A percentile compares a stretch with the other conserved stretches of the same genome.
Evolutionary conservation across 1,140 invertebrate genomes (phyloP).

Genomic region (Pollicipes pollicipes): DNA sequence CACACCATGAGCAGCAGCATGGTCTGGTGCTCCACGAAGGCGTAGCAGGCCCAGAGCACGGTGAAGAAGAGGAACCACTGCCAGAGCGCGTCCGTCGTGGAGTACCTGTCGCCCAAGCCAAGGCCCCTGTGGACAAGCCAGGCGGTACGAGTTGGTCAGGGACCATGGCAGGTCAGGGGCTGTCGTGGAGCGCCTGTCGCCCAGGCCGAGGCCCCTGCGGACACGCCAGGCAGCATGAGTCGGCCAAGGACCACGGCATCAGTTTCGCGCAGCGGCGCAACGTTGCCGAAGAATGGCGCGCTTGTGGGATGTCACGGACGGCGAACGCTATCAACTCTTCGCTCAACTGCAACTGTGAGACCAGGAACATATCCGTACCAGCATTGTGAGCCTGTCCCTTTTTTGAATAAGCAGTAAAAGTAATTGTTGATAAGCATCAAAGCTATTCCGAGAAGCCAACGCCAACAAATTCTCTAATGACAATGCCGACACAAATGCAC

Average conservation of each 20-base stretch:
- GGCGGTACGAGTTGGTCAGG: conserved; percentile 24
- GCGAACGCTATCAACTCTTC: too few relatives aligned
- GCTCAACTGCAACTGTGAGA: too few relatives aligned
- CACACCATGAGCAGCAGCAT: conserved; percentile 62
- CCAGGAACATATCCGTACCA: too few relatives aligned
- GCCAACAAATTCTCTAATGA: too few relatives aligned
- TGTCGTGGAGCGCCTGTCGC: conserved; percentile 23
- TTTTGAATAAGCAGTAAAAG: too few relatives aligned
- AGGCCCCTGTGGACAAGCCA: conserved; percentile 15
- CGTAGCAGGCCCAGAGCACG: conserved; percentile 34
- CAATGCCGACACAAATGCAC: too few relatives aligned
- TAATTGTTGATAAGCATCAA: too few relatives aligned
- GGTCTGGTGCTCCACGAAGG: conserved; percentile 65
- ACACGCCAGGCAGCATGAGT: conserved; percentile 15
- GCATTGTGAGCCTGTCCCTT: too few relatives aligned
- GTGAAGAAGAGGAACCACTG: conserved; percentile 37
- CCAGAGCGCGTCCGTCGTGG: not conserved
- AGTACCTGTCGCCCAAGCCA: conserved; percentile 24
- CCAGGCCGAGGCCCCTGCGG: conserved; percentile 17
- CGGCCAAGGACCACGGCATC: conserved; percentile 33
- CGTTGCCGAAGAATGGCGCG: too few relatives aligned
- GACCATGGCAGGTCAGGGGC: conserved; percentile 24
- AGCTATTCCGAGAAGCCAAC: too few relatives aligned
- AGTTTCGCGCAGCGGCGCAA: too few relatives aligned
- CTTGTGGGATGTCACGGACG: too few relatives aligned